Conservation (phyloP, 2,797 vertebrate species). For the Acanthiza pusilla region DNA sequence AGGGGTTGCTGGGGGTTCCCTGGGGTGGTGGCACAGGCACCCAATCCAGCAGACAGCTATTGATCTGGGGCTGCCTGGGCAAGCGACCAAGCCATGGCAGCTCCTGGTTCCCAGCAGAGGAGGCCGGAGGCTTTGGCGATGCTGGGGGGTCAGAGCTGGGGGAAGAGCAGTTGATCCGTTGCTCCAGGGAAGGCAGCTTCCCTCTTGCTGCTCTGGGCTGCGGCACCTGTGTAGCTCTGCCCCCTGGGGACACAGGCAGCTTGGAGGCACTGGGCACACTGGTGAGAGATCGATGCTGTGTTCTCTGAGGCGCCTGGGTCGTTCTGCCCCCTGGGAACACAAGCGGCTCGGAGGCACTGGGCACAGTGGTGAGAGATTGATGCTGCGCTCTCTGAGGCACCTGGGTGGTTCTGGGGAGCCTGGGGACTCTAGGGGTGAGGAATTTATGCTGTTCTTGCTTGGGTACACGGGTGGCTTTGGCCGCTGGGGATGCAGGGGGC, state of each 20-base stretch:
- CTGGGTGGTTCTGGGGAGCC: background rate
- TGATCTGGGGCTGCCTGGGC: accelerated
- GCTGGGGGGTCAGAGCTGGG: background rate
- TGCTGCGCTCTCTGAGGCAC: accelerated
- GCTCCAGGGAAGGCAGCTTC: background rate
- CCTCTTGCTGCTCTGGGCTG: accelerated
- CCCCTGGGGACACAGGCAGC: background rate
- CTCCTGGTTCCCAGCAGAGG: background rate
- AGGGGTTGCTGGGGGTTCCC: background rate
- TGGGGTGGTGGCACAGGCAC: background rate
- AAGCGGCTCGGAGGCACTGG: background rate
- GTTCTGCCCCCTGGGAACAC: slow-evolving; percentile 68
- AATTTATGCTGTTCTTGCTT: accelerated
- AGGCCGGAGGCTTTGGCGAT: accelerated
- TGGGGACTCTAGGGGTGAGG: background rate
- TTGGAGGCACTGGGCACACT: background rate
- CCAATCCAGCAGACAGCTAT: accelerated
- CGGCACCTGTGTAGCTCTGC: background rate
- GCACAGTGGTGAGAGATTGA: accelerated
- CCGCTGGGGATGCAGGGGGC: slow-evolving; percentile 3
- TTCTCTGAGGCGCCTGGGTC: background rate
- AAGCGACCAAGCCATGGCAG: accelerated
- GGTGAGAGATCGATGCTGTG: too few species aligned
- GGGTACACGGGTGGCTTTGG: slow-evolving; percentile 30
- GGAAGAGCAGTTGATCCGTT: accelerated